Evolutionary conservation across 2,888 invertebrate genomes (phyloP), one percentile per base, ranked within the genome.

Genomic region (Ormyrus thymus): DNA sequence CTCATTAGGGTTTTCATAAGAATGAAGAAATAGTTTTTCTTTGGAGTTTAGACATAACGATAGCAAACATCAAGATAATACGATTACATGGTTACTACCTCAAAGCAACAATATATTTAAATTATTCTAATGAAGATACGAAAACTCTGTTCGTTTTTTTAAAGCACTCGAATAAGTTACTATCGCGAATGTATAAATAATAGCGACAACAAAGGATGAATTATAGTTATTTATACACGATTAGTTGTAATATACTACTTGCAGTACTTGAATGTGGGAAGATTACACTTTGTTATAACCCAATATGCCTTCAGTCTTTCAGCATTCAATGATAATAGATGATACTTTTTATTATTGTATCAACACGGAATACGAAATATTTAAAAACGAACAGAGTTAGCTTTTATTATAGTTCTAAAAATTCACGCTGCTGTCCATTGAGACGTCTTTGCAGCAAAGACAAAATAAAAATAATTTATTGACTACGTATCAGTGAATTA

Each of bases 81-180:
- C 86, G 86, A 84, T 87, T 85, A 86, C 86, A 87, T 85, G 86
- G 85, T 85, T 88, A 86, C 89, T 89, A 89, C 89, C 89, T 89
- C 89, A 88, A 85, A 86, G 84, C 87, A 86, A 78, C 51, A 74
- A 55, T 71, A 86, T 86, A 87, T 86, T 29, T 78, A 81, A 82
- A 82, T 68, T 58, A 46, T 48, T 62, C 73, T 84, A 85, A 86
- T 83, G 85, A 45, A 61, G 58, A 75, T 58, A 65, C 84, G 81
- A 83, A 84, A 81, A 82, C 80, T 80, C 76, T 76, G 80, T 80
- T 80, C 72, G 79, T 79, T 79, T 79, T 66, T 66, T 85, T 85
- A 85, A 84, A 84, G 83, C 84, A 85, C 83, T 82, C 76, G 77
- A 83, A 82, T 76, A 46, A 77, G 66, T 75, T 71, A 13, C 66